Conservation (phyloP, 1,140 invertebrate genomes). For the Anthonomus grandis region DNA sequence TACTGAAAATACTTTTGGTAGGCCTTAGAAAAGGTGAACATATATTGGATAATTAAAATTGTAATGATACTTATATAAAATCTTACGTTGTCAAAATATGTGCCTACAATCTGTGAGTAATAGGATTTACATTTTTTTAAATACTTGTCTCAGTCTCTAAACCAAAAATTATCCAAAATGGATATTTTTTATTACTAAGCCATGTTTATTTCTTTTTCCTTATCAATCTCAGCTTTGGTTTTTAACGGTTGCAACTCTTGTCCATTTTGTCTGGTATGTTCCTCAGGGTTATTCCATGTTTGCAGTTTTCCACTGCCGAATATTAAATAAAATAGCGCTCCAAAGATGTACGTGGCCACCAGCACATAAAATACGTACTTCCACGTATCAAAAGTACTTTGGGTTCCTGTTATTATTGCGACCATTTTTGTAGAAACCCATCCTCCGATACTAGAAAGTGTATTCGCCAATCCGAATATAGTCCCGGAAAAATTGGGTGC, state of each 20-base stretch:
- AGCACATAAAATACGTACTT: conserved; percentile 82
- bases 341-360: conserved; percentile 66
- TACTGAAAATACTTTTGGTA: too few species aligned
- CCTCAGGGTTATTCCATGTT: conserved; percentile 60
- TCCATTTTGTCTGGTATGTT: conserved; percentile 30
- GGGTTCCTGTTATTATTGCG: conserved; percentile 72
- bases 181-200: too few species aligned
- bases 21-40: too few species aligned
- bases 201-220: conserved; percentile 33
- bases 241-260: conserved; percentile 49
- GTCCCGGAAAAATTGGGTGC: conserved; percentile 87
- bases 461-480: conserved; percentile 88
- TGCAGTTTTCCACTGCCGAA: conserved; percentile 71
- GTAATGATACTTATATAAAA: too few species aligned
- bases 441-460: conserved; percentile 82
- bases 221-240: conserved; percentile 40
- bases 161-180: too few species aligned
- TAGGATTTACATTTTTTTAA: too few species aligned
- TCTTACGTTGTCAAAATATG: too few species aligned
- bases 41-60: too few species aligned
- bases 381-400: conserved; percentile 76
- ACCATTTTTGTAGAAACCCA: conserved; percentile 82
- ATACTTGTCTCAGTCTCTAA: too few species aligned
- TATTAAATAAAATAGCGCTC: conserved; percentile 64
- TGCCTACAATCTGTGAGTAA: too few species aligned